A percentile compares a stretch with the other conserved stretches of the same genome.
phyloP scores from a whole-genome alignment of 2,888 invertebrate species.

The Torymus aiolomorphi region DNA sequence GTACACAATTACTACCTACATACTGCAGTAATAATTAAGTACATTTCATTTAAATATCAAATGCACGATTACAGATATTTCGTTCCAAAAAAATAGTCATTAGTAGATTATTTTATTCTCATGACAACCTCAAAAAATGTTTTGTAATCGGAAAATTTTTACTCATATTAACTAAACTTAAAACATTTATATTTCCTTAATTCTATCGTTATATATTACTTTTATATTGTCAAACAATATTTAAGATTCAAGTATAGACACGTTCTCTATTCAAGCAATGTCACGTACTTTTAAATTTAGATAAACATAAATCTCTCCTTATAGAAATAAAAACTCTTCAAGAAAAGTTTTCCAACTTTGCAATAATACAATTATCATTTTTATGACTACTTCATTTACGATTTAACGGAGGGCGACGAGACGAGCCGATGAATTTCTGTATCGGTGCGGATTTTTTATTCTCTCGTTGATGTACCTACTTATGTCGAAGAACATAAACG shows the following conservation, averaged over 20 bases:
- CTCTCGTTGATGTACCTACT: too few species aligned
- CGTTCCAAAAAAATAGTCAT: background rate
- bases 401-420: conserved; percentile 16
- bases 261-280: too few species aligned
- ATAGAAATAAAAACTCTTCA: background rate
- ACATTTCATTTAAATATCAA: background rate
- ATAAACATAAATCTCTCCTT: too few species aligned
- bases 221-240: too few species aligned
- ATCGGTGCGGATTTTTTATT: too few species aligned
- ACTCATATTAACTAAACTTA: background rate
- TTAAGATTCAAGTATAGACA: too few species aligned
- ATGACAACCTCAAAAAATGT: background rate
- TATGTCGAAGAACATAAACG: too few species aligned
- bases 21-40: conserved; percentile 15
- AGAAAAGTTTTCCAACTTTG: background rate
- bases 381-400: conserved; percentile 4
- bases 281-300: too few species aligned
- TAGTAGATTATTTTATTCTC: background rate
- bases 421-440: background rate
- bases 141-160: conserved; percentile 5
- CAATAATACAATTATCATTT: background rate
- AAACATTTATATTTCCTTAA: background rate
- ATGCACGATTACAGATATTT: too few species aligned
- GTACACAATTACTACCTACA: too few species aligned
- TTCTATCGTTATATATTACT: background rate